Base-by-base conservation (phyloP, 1,140 invertebrate species). In the Drosophila melanica region DNA sequence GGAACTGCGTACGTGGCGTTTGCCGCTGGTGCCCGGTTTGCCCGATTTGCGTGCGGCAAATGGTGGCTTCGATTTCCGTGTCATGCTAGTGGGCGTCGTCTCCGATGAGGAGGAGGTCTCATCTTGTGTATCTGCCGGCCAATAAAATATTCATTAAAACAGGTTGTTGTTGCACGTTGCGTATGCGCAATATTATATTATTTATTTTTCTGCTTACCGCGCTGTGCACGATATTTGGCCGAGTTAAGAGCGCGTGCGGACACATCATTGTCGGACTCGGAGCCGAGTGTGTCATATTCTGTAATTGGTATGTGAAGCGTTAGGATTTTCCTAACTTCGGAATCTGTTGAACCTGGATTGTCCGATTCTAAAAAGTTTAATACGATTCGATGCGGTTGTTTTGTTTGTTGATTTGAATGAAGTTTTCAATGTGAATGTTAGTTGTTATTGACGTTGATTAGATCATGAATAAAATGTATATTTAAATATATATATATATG, bases 251-350 rank as follows among this genome's bases (percentile, higher is more conserved):
- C 93, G 66, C 93, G 86, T 58, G 93, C 92, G 75, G 92, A 92
- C 77, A 93, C 93, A 92, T 95, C 95, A 82, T 94, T 95, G 92
- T 96, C 95, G 48, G 95, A 96, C 92, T 96, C 95, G 82, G 94
- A 95, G 62, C 94, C 95, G 72, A 95, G 94, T 66, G 95, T 96
- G 92, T 96, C 95, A 93, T 96, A 96, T 93, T 96, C 95, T 94
- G 95, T 96, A 95, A 96, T 96, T 93, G 96, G 95, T 94, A 96
- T 95, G 94, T 96, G 95, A 92, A 96, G 95, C 87, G 95, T 96
- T 95, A 96, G 92, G 94, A 96, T 96, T 94, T 96, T 96, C 95
- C 96, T 96, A 93, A 96, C 95, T 93, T 96, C 96, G 91, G 95
- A 96, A 93, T 96, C 96, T 93, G 96, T 96, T 92, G 95, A 96